Percentiles rank a stretch among this genome's conserved stretches.
Conservation (phyloP, 2,797 vertebrate genomes). For the Megalops cyprinoides region DNA sequence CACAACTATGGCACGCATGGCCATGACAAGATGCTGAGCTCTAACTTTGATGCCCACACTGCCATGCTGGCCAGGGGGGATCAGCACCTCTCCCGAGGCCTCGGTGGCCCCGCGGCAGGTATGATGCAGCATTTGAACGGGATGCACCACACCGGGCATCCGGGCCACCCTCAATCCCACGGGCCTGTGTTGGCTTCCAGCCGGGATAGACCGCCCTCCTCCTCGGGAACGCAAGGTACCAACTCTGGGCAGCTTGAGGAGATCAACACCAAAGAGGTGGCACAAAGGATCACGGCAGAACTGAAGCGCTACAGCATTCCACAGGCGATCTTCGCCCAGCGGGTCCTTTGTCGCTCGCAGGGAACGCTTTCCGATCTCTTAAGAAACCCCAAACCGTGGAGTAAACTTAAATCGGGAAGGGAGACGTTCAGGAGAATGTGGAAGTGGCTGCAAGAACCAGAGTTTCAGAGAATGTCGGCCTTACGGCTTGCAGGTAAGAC, state of each 20-base stretch:
- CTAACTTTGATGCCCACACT: slow-evolving; percentile 91
- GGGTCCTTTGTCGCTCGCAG: slow-evolving; percentile 95
- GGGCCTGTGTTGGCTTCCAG: slow-evolving; percentile 82
- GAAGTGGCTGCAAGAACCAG: slow-evolving; percentile 98
- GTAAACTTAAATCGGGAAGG: slow-evolving; percentile 97
- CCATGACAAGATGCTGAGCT: slow-evolving; percentile 91
- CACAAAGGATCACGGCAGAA: slow-evolving; percentile 94
- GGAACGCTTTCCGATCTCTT: slow-evolving; percentile 97
- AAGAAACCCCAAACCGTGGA: slow-evolving; percentile 98
- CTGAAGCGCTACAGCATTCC: slow-evolving; percentile 99
- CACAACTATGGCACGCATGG: slow-evolving; percentile 83
- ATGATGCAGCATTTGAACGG: slow-evolving; percentile 94
- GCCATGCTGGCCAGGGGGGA: slow-evolving; percentile 90
- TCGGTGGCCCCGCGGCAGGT: slow-evolving; percentile 81
- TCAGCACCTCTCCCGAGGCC: slow-evolving; percentile 86
- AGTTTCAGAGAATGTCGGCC: slow-evolving; percentile 97
- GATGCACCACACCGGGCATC: slow-evolving; percentile 81
- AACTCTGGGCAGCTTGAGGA: slow-evolving; percentile 89
- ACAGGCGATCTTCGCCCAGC: slow-evolving; percentile 96
- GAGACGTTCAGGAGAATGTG: slow-evolving; percentile 98
- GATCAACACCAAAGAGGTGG: slow-evolving; percentile 97
- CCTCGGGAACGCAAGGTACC: slow-evolving; percentile 81
- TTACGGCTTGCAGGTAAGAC: slow-evolving; percentile 92
- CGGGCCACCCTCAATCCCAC: slow-evolving; percentile 81
- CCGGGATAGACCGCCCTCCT: slow-evolving; percentile 88